Base-by-base conservation (phyloP, 2,888 invertebrate species). In the Apocheima hispidaria region DNA sequence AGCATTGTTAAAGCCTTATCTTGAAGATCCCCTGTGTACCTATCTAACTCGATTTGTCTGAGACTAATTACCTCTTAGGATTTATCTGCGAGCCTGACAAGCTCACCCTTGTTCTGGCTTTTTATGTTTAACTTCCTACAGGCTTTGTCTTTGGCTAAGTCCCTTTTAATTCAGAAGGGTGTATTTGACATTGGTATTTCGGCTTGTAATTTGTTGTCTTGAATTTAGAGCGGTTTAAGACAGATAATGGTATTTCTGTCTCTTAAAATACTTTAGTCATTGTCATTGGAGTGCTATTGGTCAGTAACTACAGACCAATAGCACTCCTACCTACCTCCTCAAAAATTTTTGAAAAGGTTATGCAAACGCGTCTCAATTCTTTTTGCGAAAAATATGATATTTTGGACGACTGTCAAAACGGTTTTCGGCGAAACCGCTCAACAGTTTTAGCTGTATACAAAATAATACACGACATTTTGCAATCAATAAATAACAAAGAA, bases 61-160 rank as follows among this genome's bases (percentile, higher is more conserved):
- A 57, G 14, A 18, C 60, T 66, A 66, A 67, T 62, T 65, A 60
- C 55, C 49, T 48, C 60, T 57, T 59, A 56, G 54, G 64, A 63
- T 61, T 70, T 66, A 67, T 66, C 66, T 52, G 49, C 49, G 46
- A 18, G 41, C 44, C 55, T 56, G 56, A 49, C 56, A 62, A 46
- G 33, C 54, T 48, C 51, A 62, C 63, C 65, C 65, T 68, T 54
- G 68, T 65, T 66, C 54, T 58, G 55, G 58, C 53, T 60, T 62
- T 70, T 65, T 70, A 65, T 59, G 58, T 55, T 50, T 41, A 40
- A 52, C 52, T 49, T 62, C 56, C 35, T 41, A 49, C 54, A 38
- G 46, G 41, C 53, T 54, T 54, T 53, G 59, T 59, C 46, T 51
- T 46, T 26, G 10, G 16, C 14, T 35, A 48, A 53, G 52, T 28